Evolutionary conservation across 1,140 invertebrate species (phyloP).

Genomic region (Drosophila sproati): DNA sequence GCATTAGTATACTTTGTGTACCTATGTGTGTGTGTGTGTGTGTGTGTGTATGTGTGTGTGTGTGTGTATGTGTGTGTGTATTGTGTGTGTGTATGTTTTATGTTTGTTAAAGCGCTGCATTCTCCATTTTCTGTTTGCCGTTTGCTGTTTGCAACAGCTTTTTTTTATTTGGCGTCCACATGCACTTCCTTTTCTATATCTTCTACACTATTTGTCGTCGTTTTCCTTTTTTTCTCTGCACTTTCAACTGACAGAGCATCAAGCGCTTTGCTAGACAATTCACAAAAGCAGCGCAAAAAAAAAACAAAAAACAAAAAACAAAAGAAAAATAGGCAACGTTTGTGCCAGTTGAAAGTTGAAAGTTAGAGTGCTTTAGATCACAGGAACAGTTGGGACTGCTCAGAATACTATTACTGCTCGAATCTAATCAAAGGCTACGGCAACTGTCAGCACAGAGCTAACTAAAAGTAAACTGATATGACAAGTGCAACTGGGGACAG

Average conservation of each 20-base stretch:
- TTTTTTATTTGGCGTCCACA: slow-evolving; percentile 5
- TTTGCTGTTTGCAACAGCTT: slow-evolving; percentile 8
- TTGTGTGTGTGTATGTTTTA: slow-evolving; percentile 6
- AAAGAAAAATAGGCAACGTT: slow-evolving; percentile 3
- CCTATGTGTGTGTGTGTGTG: not conserved
- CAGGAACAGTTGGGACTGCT: not conserved
- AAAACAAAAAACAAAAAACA: not conserved
- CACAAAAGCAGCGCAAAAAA: slow-evolving; percentile 1
- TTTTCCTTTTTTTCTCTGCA: slow-evolving; percentile 15
- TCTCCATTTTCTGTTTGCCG: slow-evolving; percentile 30
- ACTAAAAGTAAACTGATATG: slow-evolving; percentile 11
- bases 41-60: slow-evolving; percentile 8
- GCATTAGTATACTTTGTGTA: slow-evolving; percentile 36
- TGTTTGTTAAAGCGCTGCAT: slow-evolving; percentile 34
- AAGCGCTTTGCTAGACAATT: slow-evolving; percentile 35
- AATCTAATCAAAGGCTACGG: slow-evolving; percentile 17
- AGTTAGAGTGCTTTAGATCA: not conserved
- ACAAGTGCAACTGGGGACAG: not conserved
- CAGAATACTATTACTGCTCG: not conserved
- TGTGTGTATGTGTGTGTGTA: slow-evolving; percentile 8
- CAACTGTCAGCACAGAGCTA: slow-evolving; percentile 4
- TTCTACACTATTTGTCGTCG: slow-evolving; percentile 1
- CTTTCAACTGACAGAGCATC: slow-evolving; percentile 31
- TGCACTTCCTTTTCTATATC: not conserved
- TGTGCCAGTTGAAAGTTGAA: not conserved